These are phyloP conservation scores for Antheraea mylitta DNA, from an alignment of 1,140 invertebrate genomes.

Conservation along the genomic window DNA sequence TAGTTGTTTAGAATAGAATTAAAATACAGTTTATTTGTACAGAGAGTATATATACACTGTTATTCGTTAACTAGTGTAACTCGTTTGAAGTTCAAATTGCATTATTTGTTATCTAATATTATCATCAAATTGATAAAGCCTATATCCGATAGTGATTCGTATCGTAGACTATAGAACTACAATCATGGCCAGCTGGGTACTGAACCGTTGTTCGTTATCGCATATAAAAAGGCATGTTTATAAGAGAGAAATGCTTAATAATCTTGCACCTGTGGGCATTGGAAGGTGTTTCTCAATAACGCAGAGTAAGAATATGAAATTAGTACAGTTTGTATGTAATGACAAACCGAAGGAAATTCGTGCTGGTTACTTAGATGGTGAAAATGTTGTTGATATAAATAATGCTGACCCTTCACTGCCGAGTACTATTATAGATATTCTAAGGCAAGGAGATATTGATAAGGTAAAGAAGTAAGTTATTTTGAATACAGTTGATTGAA, in stretches of 20 bases:
- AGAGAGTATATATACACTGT: too few relatives aligned
- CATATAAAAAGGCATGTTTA: conserved; percentile 12
- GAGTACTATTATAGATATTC: conserved; percentile 52
- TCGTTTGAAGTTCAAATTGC: not conserved
- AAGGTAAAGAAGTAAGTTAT: conserved; percentile 58
- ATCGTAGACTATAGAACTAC: not conserved
- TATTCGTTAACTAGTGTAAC: not conserved
- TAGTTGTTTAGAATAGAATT: too few relatives aligned
- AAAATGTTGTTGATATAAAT: conserved; percentile 64
- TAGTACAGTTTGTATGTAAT: conserved; percentile 65
- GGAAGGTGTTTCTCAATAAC: conserved; percentile 48
- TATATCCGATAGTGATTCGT: not conserved
- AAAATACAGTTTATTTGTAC: too few relatives aligned
- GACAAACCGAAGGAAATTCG: conserved; percentile 42
- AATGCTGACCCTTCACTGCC: conserved; percentile 48
- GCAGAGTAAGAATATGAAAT: conserved; percentile 65
- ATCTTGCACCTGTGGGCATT: not conserved
- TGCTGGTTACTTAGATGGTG: conserved; percentile 59
- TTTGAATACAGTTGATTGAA: not conserved
- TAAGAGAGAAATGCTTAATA: not conserved
- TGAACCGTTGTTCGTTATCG: not conserved
- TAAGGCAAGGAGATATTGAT: conserved; percentile 49
- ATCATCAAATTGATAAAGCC: not conserved
- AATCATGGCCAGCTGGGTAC: not conserved
- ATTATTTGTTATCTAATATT: not conserved